phyloP scores from a whole-genome alignment of 2,888 invertebrate genomes.

The Argynnis bischoffii region DNA sequence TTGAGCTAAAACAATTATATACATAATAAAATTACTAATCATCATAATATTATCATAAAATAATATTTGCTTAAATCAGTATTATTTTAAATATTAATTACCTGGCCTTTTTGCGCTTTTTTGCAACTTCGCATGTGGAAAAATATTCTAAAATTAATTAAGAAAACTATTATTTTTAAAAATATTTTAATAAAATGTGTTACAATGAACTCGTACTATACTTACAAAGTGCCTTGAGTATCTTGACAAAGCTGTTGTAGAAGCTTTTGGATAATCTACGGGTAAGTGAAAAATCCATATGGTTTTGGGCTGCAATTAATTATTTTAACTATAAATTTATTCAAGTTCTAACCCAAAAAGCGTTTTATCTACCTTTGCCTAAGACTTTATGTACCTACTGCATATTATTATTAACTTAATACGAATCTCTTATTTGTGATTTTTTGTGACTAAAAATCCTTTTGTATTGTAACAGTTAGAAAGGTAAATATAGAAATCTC shows the following conservation, averaged over 20 bases:
- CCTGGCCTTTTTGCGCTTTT: slow-evolving; percentile 10
- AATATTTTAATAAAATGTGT: not conserved
- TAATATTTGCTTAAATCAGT: not conserved
- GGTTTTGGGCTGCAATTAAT: slow-evolving; percentile 58
- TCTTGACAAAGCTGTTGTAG: slow-evolving; percentile 25
- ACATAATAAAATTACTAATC: not conserved
- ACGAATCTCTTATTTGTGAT: too few species aligned
- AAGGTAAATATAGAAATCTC: not conserved
- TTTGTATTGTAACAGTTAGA: not conserved
- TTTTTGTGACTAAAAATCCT: too few species aligned
- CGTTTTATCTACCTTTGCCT: too few species aligned
- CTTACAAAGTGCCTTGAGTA: slow-evolving; percentile 44
- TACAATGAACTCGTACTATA: slow-evolving; percentile 1
- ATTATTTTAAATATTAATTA: not conserved
- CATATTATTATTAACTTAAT: too few species aligned
- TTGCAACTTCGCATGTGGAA: not conserved
- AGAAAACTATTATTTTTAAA: not conserved
- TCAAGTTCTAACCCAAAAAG: not conserved
- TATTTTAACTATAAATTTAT: not conserved
- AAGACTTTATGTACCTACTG: not conserved
- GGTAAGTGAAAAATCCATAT: slow-evolving; percentile 68
- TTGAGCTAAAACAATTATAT: slow-evolving; percentile 12
- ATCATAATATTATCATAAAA: not conserved
- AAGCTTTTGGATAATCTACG: slow-evolving; percentile 43
- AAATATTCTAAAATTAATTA: slow-evolving; percentile 23